Evolutionary conservation across 2,113 vertebrate species (phyloP), one percentile per base, ranked within the genome.

Genomic region (Chlorodrepanis virens): DNA sequence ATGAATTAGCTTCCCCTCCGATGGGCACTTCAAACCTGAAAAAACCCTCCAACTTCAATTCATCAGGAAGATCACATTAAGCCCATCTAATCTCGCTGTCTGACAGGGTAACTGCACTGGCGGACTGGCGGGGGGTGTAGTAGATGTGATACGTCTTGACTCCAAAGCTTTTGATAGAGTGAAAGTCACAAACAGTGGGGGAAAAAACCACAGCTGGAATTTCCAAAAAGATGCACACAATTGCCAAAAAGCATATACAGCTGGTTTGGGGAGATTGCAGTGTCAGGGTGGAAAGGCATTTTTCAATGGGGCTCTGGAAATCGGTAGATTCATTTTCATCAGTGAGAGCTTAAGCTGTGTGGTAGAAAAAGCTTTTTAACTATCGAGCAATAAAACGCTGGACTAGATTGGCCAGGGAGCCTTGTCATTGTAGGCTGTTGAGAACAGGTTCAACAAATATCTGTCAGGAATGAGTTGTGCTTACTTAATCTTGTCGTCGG

Each of bases 401-500:
- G 80, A 75, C 86, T 87, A 89, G 86, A 92, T 67, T 78, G 86
- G 52, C 80, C 71, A 74, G 65, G 87, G 57, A 94, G 61, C 50
- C 61, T 77, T 94, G 87, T 94, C 93, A 94, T 89, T 89, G 59
- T 53, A 79, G 91, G 95, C 87, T 91, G 72, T 40, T 89, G 69
- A 94, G 81, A 95, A 79, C 49, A 82, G 56, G 77, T 91, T 95
- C 77, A 89, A 79, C 81, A 96, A 82, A 95, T 92, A 94, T 75
- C 93, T 96, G 89, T 84, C 95, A 95, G 95, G 72, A 76, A 95
- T 78, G 89, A 97, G 91, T 60, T 84, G 94, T 84, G 81, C 69
- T 95, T 92, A 52, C 72, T 94, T 95, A 82, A 93, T 96, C 83
- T 89, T 91, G 87, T 95, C 25, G 0, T 74, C 16, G 25, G 94